These are phyloP conservation scores for Meda fulgida DNA, from an alignment of 2,797 vertebrate species.

Conservation along the genomic window DNA sequence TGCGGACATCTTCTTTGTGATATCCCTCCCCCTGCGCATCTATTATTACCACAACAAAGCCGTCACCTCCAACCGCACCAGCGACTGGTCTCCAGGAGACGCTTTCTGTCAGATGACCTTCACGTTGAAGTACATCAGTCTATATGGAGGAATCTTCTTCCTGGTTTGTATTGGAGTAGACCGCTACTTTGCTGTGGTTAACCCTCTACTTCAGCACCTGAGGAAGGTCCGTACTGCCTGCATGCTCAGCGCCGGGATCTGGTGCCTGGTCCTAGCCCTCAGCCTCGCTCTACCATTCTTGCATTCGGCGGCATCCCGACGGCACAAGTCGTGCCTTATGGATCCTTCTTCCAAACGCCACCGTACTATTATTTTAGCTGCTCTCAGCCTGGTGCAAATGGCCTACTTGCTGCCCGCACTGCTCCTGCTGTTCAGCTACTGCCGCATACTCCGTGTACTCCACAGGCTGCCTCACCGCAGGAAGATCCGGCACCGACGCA, in stretches of 20 bases:
- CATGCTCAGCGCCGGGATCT: slow-evolving; percentile 70
- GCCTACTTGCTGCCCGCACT: slow-evolving; percentile 72
- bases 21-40: slow-evolving; percentile 77
- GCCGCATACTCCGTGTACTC: slow-evolving; percentile 70
- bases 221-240: slow-evolving; percentile 64
- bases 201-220: slow-evolving; percentile 58
- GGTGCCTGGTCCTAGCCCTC: slow-evolving; percentile 75
- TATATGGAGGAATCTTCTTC: slow-evolving; percentile 80
- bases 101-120: slow-evolving; percentile 76
- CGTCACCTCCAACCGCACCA: slow-evolving; percentile 28
- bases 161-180: slow-evolving; percentile 78
- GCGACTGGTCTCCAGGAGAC: slow-evolving; percentile 63
- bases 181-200: slow-evolving; percentile 76
- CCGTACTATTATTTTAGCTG: slow-evolving; percentile 67
- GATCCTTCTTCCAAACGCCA: slow-evolving; percentile 69
- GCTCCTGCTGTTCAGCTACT: slow-evolving; percentile 77
- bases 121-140: slow-evolving; percentile 78
- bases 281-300: slow-evolving; percentile 71
- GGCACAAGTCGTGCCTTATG: slow-evolving; percentile 66
- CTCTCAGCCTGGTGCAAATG: slow-evolving; percentile 68
- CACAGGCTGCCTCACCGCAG: slow-evolving; percentile 57
- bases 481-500: slow-evolving; percentile 58
- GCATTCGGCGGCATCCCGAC: slow-evolving; percentile 54
- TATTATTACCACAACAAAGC: slow-evolving; percentile 74
- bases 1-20: slow-evolving; percentile 74